Evolutionary conservation across 2,113 vertebrate species (phyloP).

Genomic region (Tilapia sparmanii): DNA sequence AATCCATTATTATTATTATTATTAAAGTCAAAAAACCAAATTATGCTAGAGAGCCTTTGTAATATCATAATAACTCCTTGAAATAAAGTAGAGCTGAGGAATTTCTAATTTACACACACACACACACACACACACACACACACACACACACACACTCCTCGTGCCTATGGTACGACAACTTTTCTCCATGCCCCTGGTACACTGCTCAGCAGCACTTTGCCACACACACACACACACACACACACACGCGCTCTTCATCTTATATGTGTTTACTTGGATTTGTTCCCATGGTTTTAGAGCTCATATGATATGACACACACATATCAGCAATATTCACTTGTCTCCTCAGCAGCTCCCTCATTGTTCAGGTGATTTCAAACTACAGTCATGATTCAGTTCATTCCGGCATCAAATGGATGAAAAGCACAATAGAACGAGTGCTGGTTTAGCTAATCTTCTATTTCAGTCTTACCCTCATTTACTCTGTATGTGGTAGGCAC

Average conservation of each 20-base stretch:
- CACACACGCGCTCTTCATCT: background rate
- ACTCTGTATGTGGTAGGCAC: background rate
- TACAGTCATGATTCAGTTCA: background rate
- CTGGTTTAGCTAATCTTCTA: conserved; percentile 3
- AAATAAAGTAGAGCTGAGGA: background rate
- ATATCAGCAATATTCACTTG: background rate
- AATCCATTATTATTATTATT: too few species aligned
- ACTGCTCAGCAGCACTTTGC: too few species aligned
- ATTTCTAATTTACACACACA: background rate
- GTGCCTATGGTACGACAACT: too few species aligned
- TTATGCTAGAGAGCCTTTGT: background rate
- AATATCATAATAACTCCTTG: background rate
- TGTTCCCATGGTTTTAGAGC: background rate
- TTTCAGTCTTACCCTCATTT: background rate
- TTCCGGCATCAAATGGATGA: background rate
- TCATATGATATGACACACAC: background rate
- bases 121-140: background rate
- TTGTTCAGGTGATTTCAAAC: conserved; percentile 16
- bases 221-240: background rate
- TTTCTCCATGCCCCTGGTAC: too few species aligned
- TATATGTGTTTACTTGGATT: background rate
- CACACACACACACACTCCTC: background rate
- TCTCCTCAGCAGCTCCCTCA: background rate
- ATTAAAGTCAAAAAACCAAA: background rate
- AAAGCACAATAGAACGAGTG: background rate